Evolutionary conservation across 1,140 invertebrate species (phyloP), one percentile per base, ranked within the genome.

Genomic region (Calliphora vicina): DNA sequence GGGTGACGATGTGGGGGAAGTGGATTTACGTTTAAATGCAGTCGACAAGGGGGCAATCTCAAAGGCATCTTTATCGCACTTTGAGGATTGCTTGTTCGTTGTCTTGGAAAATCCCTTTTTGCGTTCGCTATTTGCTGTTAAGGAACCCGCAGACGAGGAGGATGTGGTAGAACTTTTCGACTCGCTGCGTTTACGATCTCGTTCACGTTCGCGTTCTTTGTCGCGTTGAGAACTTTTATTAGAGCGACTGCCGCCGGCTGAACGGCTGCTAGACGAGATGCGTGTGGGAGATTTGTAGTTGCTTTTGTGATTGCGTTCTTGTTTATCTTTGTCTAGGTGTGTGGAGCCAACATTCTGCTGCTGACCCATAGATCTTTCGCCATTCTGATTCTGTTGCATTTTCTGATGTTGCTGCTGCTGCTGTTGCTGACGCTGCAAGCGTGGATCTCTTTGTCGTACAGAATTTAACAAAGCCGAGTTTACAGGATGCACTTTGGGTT

Each of bases 401-500:
- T 81, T 42, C 17, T 29, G 80, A 2, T 74, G 80, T 57, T 82
- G 81, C 43, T 87, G 84, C 50, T 84, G 86, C 87, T 91, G 83
- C 87, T 91, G 86, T 89, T 92, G 87, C 87, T 92, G 91, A 4
- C 91, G 88, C 82, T 93, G 89, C 50, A 94, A 86, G 35, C 94
- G 92, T 13, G 94, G 94, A 91, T 94, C 94, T 13, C 94, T 91
- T 25, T 88, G 91, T 9, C 91, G 91, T 13, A 92, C 92, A 0
- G 92, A 91, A 15, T 91, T 92, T 2, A 94, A 88, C 67, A 94
- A 89, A 20, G 93, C 92, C 26, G 92, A 92, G 89, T 93, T 95
- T 10, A 94, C 94, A 27, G 94, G 94, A 78, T 94, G 92, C 82
- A 95, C 94, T 84, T 93, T 92, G 3, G 92, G 90, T 29, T 92